Percentiles rank a stretch among this genome's conserved stretches.
Conservation (phyloP, 2,113 vertebrate species). For the Rattus rattus region DNA sequence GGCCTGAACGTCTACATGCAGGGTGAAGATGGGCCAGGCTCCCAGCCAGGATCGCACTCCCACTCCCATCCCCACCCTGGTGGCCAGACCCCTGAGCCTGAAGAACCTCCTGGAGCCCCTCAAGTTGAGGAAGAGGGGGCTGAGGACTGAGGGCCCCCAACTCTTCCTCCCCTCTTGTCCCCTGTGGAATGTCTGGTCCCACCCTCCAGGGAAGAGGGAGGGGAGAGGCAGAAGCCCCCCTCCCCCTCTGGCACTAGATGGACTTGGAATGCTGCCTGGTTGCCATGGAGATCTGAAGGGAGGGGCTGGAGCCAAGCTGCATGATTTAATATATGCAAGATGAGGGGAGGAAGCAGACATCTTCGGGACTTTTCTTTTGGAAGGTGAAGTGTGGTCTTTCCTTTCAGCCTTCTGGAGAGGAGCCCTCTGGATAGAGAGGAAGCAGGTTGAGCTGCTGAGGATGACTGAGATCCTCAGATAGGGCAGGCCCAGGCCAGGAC, state of each 20-base stretch:
- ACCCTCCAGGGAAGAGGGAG: slow-evolving; percentile 29
- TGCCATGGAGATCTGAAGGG: slow-evolving; percentile 74
- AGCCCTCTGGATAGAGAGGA: neutral
- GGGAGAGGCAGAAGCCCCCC: slow-evolving; percentile 63
- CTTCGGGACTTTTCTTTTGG: slow-evolving; percentile 40
- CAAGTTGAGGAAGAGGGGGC: slow-evolving; percentile 82
- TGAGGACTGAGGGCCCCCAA: slow-evolving; percentile 70
- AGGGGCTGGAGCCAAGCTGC: slow-evolving; percentile 78
- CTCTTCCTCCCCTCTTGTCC: slow-evolving; percentile 65
- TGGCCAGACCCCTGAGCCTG: slow-evolving; percentile 79
- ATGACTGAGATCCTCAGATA: neutral
- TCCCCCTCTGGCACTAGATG: slow-evolving; percentile 69
- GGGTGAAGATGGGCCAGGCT: slow-evolving; percentile 86
- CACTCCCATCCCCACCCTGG: slow-evolving; percentile 77
- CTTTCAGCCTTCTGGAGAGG: slow-evolving; percentile 44
- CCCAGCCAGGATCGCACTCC: slow-evolving; percentile 81
- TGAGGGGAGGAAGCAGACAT: slow-evolving; percentile 16
- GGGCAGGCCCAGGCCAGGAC: neutral
- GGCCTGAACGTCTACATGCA: slow-evolving; percentile 94
- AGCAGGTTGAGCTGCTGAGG: slow-evolving; percentile 47
- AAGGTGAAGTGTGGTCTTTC: neutral
- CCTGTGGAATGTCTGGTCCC: slow-evolving; percentile 71
- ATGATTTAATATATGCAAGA: slow-evolving; percentile 87
- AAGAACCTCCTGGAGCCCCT: slow-evolving; percentile 66
- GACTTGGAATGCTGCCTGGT: slow-evolving; percentile 77